Percentiles rank a stretch among this genome's conserved stretches.
These are phyloP conservation scores for Cyphotilapia sp. DNA, from an alignment of 2,113 vertebrate species.

Conservation along the genomic window DNA sequence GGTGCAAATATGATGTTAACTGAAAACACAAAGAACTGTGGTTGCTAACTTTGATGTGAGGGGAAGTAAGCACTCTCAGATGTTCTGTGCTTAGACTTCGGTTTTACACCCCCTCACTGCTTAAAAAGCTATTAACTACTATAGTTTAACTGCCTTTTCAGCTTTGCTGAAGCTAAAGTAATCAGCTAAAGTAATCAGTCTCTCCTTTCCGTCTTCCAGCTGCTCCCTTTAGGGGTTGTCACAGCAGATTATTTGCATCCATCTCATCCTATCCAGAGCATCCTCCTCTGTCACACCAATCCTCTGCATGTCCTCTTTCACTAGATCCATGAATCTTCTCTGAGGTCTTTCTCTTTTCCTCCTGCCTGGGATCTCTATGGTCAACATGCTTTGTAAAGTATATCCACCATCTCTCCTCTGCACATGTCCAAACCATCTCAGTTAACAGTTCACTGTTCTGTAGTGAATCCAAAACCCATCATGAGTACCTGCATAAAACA, in stretches of 20 bases:
- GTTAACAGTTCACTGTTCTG: background rate
- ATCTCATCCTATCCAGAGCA: background rate
- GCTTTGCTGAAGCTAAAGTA: background rate
- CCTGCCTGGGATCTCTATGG: background rate
- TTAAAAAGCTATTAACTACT: background rate
- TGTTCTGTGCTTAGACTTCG: background rate
- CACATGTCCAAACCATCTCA: background rate
- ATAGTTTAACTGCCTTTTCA: background rate
- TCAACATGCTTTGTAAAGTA: background rate
- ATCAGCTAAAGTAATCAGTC: background rate
- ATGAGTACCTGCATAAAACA: background rate
- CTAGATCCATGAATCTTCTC: background rate
- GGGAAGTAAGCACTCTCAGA: background rate
- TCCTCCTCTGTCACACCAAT: background rate
- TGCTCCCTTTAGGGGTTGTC: background rate
- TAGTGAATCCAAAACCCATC: background rate
- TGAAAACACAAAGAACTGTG: background rate
- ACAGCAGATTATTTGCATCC: background rate
- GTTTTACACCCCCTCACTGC: background rate
- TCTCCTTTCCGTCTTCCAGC: background rate
- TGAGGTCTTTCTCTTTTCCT: background rate
- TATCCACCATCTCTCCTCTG: background rate
- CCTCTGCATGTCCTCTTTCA: background rate
- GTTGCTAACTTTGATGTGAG: background rate
- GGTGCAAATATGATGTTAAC: background rate